Evolutionary conservation across 2,113 vertebrate species (phyloP).

Genomic region (Puma concolor): DNA sequence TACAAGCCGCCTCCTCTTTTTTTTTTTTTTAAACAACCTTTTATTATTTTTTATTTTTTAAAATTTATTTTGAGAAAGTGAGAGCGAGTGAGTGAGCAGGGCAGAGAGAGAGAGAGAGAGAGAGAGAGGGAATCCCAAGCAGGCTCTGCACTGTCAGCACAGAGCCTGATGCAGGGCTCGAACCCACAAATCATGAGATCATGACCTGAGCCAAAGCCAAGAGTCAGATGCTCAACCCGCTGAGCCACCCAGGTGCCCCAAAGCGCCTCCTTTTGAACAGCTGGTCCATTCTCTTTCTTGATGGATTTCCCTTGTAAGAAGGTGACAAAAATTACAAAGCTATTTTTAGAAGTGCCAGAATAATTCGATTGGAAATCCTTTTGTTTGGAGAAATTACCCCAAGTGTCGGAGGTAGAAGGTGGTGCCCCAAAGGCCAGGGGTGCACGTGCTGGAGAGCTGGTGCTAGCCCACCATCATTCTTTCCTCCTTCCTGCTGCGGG

Average conservation of each 20-base stretch:
- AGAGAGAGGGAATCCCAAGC: too few relatives aligned
- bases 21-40: too few relatives aligned
- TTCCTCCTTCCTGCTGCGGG: background rate
- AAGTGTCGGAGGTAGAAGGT: background rate
- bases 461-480: background rate
- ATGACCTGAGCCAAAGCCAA: too few relatives aligned
- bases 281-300: background rate
- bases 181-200: too few relatives aligned
- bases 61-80: too few relatives aligned
- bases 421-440: background rate
- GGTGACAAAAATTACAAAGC: background rate
- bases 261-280: background rate
- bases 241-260: too few relatives aligned
- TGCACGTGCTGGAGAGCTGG: background rate
- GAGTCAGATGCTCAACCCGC: too few relatives aligned
- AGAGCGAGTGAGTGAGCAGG: too few relatives aligned
- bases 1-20: background rate
- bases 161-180: too few relatives aligned
- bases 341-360: background rate
- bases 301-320: background rate
- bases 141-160: too few relatives aligned
- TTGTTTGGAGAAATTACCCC: constrained; percentile 19
- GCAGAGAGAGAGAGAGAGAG: too few relatives aligned
- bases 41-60: too few relatives aligned
- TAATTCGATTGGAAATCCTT: background rate